Evolutionary conservation across 2,113 vertebrate genomes (phyloP).

Genomic region (Centropus unirufus): DNA sequence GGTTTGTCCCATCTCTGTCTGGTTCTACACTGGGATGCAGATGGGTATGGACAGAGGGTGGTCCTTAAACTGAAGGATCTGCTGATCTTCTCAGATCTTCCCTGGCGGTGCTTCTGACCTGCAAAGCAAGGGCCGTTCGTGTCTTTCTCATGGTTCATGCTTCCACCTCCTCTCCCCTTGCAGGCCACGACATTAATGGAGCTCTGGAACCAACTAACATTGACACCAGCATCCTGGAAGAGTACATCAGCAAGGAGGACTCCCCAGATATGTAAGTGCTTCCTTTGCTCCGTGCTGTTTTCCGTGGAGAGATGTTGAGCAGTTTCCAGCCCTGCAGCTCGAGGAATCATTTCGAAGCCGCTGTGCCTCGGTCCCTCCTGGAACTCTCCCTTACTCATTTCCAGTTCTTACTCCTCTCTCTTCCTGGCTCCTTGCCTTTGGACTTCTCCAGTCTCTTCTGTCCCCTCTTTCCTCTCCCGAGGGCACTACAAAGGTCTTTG

Average conservation of each 20-base stretch:
- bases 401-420: background rate
- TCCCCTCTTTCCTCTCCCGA: background rate
- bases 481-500: background rate
- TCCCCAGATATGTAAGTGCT: slow-evolving; percentile 94
- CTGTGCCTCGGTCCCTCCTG: background rate
- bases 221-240: slow-evolving; percentile 99
- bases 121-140: fast-evolving
- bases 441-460: background rate
- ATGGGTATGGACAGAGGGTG: background rate
- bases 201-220: slow-evolving; percentile 97
- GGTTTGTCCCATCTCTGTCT: background rate
- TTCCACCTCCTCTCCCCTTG: background rate
- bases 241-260: slow-evolving; percentile 99
- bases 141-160: background rate
- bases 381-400: background rate
- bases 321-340: background rate
- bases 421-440: background rate
- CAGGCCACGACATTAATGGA: slow-evolving; percentile 98
- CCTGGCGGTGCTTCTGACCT: background rate
- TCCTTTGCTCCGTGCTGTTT: background rate
- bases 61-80: background rate
- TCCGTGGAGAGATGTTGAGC: background rate
- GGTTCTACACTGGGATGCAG: background rate
- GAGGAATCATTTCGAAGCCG: background rate
- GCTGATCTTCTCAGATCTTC: too few species aligned